Percentiles rank a stretch among this genome's conserved stretches.
Evolutionary conservation across 1,140 invertebrate genomes (phyloP).

Genomic region (Macrobrachium rosenbergii): DNA sequence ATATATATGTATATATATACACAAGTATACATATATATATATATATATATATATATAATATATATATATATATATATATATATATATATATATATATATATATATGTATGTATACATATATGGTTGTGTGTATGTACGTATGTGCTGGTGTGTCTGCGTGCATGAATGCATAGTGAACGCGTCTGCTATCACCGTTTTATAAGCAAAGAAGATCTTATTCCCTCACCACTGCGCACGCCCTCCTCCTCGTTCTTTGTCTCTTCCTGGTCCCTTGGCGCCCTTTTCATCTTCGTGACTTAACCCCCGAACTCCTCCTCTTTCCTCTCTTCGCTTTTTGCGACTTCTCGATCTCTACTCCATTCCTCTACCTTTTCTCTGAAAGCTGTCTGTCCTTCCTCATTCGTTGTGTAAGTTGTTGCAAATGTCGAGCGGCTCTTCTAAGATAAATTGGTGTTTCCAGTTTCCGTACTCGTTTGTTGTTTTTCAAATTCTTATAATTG

Average conservation of each 20-base stretch:
- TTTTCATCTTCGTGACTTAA: background rate
- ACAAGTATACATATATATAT: background rate
- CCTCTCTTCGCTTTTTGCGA: background rate
- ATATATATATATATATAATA: slow-evolving; percentile 3
- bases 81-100: slow-evolving; percentile 30
- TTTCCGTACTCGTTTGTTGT: too few species aligned
- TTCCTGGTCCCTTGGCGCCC: background rate
- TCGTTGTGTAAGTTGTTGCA: too few species aligned
- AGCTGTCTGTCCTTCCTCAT: too few species aligned
- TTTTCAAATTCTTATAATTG: too few species aligned
- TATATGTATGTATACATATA: slow-evolving; percentile 18
- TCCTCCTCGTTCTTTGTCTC: background rate
- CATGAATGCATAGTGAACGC: background rate
- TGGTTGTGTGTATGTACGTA: background rate
- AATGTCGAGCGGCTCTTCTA: too few species aligned
- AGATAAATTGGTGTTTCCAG: too few species aligned
- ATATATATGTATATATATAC: too few species aligned
- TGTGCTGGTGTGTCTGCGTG: background rate
- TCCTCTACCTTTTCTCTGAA: too few species aligned
- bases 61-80: slow-evolving; percentile 5
- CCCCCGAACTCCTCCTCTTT: background rate
- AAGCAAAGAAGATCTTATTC: background rate
- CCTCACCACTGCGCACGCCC: background rate
- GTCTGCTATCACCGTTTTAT: background rate
- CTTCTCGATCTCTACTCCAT: too few species aligned